Conservation (phyloP, 2,888 invertebrate genomes). For the Pheosia tremula region DNA sequence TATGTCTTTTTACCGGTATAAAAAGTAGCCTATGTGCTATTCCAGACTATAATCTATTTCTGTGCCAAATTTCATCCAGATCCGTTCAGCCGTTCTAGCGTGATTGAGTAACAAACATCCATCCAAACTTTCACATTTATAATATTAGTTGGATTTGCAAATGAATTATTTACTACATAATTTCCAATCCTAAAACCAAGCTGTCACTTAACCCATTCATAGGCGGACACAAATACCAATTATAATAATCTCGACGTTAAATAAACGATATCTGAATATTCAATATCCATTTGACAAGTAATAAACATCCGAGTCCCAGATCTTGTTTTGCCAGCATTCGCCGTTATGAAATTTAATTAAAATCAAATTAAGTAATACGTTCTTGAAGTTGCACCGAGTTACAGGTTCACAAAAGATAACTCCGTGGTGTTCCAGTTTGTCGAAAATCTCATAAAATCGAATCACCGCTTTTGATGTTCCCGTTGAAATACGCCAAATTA, state of each 20-base stretch:
- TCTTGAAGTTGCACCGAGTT: conserved; percentile 35
- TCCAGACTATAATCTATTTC: too few species aligned
- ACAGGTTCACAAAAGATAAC: conserved; percentile 49
- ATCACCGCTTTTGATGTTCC: conserved; percentile 52
- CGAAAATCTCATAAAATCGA: conserved; percentile 52
- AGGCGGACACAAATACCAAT: too few species aligned
- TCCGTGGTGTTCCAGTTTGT: conserved; percentile 38
- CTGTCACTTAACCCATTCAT: neutral
- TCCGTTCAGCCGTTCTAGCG: too few species aligned
- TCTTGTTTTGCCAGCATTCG: conserved; percentile 3
- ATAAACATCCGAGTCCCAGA: neutral
- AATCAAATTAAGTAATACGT: conserved; percentile 40
- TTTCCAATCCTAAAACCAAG: too few species aligned
- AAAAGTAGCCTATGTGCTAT: too few species aligned
- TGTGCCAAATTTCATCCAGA: too few species aligned
- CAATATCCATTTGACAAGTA: neutral
- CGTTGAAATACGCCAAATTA: conserved; percentile 50
- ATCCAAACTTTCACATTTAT: too few species aligned
- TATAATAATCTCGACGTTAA: neutral
- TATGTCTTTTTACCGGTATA: too few species aligned
- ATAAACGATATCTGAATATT: neutral
- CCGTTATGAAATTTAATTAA: conserved; percentile 36
- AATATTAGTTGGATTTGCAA: too few species aligned
- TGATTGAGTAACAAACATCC: too few species aligned
- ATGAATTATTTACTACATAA: too few species aligned